Base-by-base conservation (phyloP, 2,113 vertebrate genomes). In the Oncorhynchus gorbuscha region DNA sequence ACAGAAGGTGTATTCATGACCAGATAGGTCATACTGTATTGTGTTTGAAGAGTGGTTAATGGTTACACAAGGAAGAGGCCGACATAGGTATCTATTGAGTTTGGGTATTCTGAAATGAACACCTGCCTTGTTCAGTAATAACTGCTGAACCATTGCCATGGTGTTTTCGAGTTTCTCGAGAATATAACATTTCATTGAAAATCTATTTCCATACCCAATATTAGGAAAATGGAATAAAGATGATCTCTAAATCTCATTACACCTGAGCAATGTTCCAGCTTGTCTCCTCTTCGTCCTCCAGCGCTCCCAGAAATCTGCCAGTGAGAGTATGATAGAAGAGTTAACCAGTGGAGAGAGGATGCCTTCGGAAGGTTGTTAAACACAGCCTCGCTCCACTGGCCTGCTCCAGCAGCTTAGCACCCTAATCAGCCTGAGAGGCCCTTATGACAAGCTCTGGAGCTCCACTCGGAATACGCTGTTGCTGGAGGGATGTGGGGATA, bases 361-460 rank as follows among this genome's bases (percentile, higher is more conserved):
- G 8, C 8, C 39, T 45, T 45, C 3, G 39, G 39, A 45, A 45
- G 39, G 39, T 11, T 12, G 39, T 11, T 45, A 45, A 45, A 76
- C 67, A 45, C 28, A 39, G 61, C 74, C 39, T 39, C 2, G 39
- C 39, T 39, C 39, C 39, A 39, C 39, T 35, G 77, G 66, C 30
- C 76, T 14, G 61, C 73, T 84, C 72, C 14, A 66, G 79, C 75
- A 84, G 84, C 84, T 89, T 82, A 86, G 74, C 76, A 80, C 78
- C 58, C 66, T 86, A 79, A 86, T 83, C 72, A 85, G 80, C 84
- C 82, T 78, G 67, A 86, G 84, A 86, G 82, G 73, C 82, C 61
- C 28, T 83, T 78, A 74, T 69, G 69, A 68, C 64, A 30, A 28
- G 35, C 72, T 64, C 32, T 71, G 20, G 71, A 28, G 66, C 71